These are phyloP conservation scores for Drosophila ustulata DNA, from an alignment of 2,888 invertebrate species.

Conservation along the genomic window DNA sequence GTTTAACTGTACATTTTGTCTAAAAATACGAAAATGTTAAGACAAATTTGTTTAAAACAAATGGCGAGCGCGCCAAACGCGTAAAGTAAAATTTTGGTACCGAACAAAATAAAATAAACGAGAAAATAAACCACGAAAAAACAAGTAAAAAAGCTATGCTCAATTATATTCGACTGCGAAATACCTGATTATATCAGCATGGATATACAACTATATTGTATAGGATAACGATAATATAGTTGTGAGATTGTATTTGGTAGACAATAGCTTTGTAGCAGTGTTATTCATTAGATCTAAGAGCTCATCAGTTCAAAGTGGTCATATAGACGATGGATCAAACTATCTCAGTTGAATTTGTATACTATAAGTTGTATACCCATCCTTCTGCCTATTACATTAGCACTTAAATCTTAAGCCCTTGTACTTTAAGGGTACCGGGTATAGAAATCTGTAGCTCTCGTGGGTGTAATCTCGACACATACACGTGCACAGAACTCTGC, in stretches of 20 bases:
- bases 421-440: background rate
- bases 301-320: too few species aligned
- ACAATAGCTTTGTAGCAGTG: too few species aligned
- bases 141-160: conserved; percentile 4
- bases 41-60: conserved; percentile 71
- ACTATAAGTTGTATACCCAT: background rate
- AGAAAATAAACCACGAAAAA: conserved; percentile 27
- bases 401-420: background rate
- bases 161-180: background rate
- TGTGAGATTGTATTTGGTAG: too few species aligned
- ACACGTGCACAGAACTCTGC: conserved; percentile 14
- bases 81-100: conserved; percentile 34
- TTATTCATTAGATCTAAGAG: too few species aligned
- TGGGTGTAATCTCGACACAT: conserved; percentile 22
- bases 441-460: conserved; percentile 12
- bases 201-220: background rate
- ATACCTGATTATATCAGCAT: background rate
- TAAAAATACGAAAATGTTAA: conserved; percentile 70
- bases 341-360: too few species aligned
- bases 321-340: too few species aligned
- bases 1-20: conserved; percentile 56
- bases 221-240: background rate
- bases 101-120: conserved; percentile 34
- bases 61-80: conserved; percentile 47
- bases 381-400: background rate